Base-by-base conservation (phyloP, 2,888 invertebrate species). In the Norana najaformis region DNA sequence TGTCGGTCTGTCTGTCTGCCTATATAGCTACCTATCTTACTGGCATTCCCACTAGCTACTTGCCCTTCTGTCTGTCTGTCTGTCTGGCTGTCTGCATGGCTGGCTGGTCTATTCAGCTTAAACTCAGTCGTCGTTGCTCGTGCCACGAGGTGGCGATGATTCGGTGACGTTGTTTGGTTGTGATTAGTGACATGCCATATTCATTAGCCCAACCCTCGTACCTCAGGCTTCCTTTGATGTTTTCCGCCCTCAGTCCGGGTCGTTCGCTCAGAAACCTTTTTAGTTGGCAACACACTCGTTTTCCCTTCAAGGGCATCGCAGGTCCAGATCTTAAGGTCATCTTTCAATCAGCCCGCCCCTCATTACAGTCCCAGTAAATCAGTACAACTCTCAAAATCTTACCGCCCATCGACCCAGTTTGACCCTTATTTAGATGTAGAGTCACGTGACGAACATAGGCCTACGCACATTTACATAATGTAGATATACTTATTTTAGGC, bases 151-250 rank as follows among this genome's bases (percentile, higher is more conserved):
- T 36, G 85, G 85, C 85, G 36, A 37, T 37, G 36, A 36, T 85
- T 85, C 35, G 85, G 35, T 85, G 35, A 37, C 85, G 85, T 36
- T 85, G 85, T 85, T 35, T 85, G 85, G 85, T 36, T 18, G 85
- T 85, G 85, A 85, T 85, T 37, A 85, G 69, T 11, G n/a, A 69
- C 69, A 69, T n/a, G n/a, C 69, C 69, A 69, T 69, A 69, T n/a
- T 69, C 69, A 69, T 69, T 69, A 69, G 69, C 11, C 69, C 30
- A 8, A 69, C 69, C 69, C 30, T 69, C 8, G 30, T n/a, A 11
- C 3, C 53, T n/a, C 20, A 1, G 69, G 0, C 85, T 85, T 85
- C 8, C 85, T 85, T 85, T 85, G 85, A 85, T 85, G 35, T 20
- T 36, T 35, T 6, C 85, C 37, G 85, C 4, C 34, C 85, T 35